A percentile compares a stretch with the other conserved stretches of the same genome.
These are phyloP conservation scores for Callocephalon fimbriatum DNA, from an alignment of 2,113 vertebrate species.

Conservation along the genomic window DNA sequence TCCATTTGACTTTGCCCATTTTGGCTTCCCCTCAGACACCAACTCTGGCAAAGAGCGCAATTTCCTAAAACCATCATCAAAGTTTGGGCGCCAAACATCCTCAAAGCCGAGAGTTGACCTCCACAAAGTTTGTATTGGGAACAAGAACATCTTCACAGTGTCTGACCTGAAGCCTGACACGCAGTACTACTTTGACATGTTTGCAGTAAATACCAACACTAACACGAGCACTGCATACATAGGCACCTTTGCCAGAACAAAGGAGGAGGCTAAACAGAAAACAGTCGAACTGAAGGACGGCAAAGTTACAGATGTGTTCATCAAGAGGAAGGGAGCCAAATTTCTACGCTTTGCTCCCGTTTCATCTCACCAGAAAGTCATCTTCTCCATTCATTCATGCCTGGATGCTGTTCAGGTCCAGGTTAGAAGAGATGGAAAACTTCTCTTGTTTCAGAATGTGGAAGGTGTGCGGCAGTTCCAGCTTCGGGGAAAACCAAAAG, in stretches of 20 bases:
- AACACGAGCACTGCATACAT: slow-evolving; percentile 95
- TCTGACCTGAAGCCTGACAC: slow-evolving; percentile 93
- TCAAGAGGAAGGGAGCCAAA: slow-evolving; percentile 91
- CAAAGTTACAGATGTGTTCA: slow-evolving; percentile 90
- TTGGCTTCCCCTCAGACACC: slow-evolving; percentile 88
- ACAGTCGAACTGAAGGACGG: slow-evolving; percentile 92
- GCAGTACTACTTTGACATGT: slow-evolving; percentile 97
- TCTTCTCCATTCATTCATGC: slow-evolving; percentile 90
- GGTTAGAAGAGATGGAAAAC: slow-evolving; percentile 91
- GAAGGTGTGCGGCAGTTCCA: slow-evolving; percentile 94
- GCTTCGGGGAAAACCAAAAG: slow-evolving; percentile 93
- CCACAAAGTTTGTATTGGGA: slow-evolving; percentile 90
- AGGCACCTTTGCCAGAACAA: slow-evolving; percentile 95
- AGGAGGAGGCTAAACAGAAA: slow-evolving; percentile 93
- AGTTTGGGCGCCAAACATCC: slow-evolving; percentile 77
- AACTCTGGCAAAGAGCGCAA: slow-evolving; percentile 82
- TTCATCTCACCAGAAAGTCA: slow-evolving; percentile 93
- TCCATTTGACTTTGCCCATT: slow-evolving; percentile 95
- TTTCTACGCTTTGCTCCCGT: slow-evolving; percentile 93
- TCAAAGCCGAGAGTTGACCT: slow-evolving; percentile 85
- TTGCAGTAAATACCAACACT: slow-evolving; percentile 87
- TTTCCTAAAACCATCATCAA: slow-evolving; percentile 74
- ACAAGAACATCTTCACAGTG: slow-evolving; percentile 95
- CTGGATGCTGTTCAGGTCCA: slow-evolving; percentile 91
- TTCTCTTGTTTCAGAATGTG: slow-evolving; percentile 89